These are phyloP conservation scores for Pavo muticus DNA, from an alignment of 2,113 vertebrate species.

Conservation along the genomic window DNA sequence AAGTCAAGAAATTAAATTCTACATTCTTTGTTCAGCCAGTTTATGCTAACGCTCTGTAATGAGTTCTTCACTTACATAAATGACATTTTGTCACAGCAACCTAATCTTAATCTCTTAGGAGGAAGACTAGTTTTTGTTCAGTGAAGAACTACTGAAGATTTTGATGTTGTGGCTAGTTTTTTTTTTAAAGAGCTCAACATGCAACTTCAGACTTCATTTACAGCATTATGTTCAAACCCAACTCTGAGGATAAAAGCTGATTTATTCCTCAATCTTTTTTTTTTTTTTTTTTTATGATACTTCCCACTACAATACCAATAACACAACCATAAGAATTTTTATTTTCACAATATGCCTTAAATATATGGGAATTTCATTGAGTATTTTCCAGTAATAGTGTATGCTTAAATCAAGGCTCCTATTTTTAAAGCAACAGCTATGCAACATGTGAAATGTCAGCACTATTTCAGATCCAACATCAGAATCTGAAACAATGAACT, in stretches of 20 bases:
- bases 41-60: neutral
- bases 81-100: neutral
- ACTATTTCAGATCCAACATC: neutral
- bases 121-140: neutral
- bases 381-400: neutral
- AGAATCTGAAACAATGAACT: neutral
- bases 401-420: neutral
- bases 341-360: neutral
- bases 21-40: neutral
- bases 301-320: neutral
- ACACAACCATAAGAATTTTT: neutral
- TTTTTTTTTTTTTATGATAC: neutral
- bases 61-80: constrained; percentile 4
- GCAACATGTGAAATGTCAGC: neutral
- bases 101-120: neutral
- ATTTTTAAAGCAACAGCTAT: neutral
- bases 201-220: neutral
- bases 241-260: neutral
- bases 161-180: neutral
- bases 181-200: neutral
- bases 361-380: neutral
- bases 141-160: neutral
- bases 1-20: constrained; percentile 13
- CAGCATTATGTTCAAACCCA: neutral
- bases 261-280: neutral